phyloP scores from a whole-genome alignment of 30 jellyfish, hydroid and myxozoan genomes.

The Turritopsis rubra region DNA sequence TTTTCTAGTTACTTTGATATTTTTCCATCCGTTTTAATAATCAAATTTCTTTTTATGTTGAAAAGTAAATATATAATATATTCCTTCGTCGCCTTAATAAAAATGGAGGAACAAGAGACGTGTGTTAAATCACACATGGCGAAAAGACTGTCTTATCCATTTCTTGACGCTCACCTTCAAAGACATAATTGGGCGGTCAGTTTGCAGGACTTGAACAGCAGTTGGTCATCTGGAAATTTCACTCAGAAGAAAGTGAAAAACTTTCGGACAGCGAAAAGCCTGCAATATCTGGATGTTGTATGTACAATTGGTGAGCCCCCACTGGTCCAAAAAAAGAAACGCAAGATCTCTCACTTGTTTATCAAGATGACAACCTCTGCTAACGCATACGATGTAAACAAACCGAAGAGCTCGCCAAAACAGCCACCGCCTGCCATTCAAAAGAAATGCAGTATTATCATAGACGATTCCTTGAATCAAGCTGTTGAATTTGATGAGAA shows the following conservation, averaged over 20 bases:
- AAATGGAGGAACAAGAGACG: not conserved
- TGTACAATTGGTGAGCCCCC: not conserved
- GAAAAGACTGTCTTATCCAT: not conserved
- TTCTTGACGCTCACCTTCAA: not conserved
- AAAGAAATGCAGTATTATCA: not conserved
- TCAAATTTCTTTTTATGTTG: not conserved
- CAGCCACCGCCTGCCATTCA: not conserved
- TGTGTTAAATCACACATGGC: not conserved
- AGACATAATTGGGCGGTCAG: not conserved
- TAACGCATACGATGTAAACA: not conserved
- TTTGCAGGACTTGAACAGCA: not conserved
- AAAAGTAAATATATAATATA: not conserved
- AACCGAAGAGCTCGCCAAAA: not conserved
- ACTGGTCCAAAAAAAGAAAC: not conserved
- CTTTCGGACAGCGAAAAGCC: not conserved
- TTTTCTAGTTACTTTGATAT: not conserved
- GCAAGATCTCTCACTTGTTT: not conserved
- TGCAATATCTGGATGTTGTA: not conserved
- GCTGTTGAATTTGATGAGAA: not conserved
- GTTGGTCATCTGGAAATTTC: not conserved
- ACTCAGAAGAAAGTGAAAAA: not conserved
- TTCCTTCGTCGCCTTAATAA: not conserved
- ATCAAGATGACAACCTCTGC: not conserved
- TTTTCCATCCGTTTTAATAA: not conserved
- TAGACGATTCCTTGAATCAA: not conserved